Evolutionary conservation across 2,113 vertebrate genomes (phyloP), one percentile per base, ranked within the genome.

Genomic region (Cyanoderma ruficeps): DNA sequence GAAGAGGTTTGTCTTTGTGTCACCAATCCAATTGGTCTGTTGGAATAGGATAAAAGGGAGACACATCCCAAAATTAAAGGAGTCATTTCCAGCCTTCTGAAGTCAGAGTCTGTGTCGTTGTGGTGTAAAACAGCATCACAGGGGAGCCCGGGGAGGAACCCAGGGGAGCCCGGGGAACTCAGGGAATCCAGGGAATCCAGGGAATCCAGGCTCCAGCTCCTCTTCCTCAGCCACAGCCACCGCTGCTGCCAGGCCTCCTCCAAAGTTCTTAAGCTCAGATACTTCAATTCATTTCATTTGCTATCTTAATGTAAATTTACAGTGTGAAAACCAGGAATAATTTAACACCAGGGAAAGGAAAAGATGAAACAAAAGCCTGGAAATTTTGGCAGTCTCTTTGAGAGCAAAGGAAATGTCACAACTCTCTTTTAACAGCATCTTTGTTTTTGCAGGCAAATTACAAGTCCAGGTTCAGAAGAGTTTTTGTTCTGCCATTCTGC

Each of bases 401-500:
- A 76, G 35, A 60, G 92, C 79, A 13, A 37, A 83, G 70, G 79
- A 55, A 82, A 52, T 4, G 60, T 76, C 93, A 87, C 93, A 86
- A 27, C 49, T 83, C 75, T 17, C 74, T 74, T 67, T 8, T 20
- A 82, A 49, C 57, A 14, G 65, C 74, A 42, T 25, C 77, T 63
- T 78, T 63, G 39, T 79, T 93, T 88, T 37, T 20, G 46, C 82
- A 81, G 83, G 85, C 50, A 82, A 72, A 90, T 79, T 61, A 46
- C 88, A 79, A 69, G 79, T n/a, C 93, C 92, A 33, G 78, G 81
- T 47, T 71, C 35, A 67, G 74, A 15, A n/a, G 71, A 22, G 89
- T 24, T 76, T 97, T 63, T 87, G 80, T 68, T 83, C 84, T 86
- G 81, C 74, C 50, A 7, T 27, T 84, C 89, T 68, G 87, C 92